phyloP scores from a whole-genome alignment of 2,797 vertebrate genomes.

The Mormyrops attenuatus region DNA sequence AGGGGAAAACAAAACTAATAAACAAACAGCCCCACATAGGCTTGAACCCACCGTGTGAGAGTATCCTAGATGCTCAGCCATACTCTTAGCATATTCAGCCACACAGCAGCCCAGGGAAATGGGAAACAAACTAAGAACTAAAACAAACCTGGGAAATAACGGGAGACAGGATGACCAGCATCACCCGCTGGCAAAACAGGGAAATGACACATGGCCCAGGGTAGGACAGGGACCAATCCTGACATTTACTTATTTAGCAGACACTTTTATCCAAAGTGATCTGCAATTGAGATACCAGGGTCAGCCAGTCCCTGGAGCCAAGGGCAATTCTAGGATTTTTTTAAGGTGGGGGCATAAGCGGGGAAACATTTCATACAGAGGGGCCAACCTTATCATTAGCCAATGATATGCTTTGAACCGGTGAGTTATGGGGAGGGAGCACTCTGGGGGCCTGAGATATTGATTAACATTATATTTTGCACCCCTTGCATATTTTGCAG shows the following conservation, averaged over 20 bases:
- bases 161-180: not conserved
- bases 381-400: not conserved
- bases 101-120: not conserved
- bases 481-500: not conserved
- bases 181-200: not conserved
- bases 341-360: not conserved
- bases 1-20: not conserved
- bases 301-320: not conserved
- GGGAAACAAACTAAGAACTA: not conserved
- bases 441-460: not conserved
- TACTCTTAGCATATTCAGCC: not conserved
- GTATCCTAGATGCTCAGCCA: not conserved
- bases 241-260: not conserved
- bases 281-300: not conserved
- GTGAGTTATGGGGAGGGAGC: not conserved
- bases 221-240: not conserved
- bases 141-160: not conserved
- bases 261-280: not conserved
- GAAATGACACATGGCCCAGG: not conserved
- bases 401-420: not conserved
- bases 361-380: not conserved
- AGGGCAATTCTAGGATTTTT: not conserved
- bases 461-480: not conserved
- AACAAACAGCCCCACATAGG: not conserved
- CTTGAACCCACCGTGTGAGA: not conserved